A percentile compares a stretch with the other conserved stretches of the same genome.
Conservation (phyloP, 1,140 invertebrate genomes). For the Drosophila azteca region DNA sequence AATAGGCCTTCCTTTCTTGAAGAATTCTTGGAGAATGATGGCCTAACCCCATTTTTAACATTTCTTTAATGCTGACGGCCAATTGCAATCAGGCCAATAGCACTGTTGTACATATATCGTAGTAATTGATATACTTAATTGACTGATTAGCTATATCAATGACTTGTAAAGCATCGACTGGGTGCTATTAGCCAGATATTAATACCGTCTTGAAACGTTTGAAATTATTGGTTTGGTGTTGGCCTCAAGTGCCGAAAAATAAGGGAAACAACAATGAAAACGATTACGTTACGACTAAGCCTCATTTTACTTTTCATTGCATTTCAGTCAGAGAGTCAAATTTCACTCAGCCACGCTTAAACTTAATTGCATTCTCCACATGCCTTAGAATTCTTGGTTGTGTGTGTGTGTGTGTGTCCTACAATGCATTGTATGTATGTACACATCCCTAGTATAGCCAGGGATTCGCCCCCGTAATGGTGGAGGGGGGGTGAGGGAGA, state of each 20-base stretch:
- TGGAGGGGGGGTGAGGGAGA: neutral
- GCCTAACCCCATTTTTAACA: too few relatives aligned
- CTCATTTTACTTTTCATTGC: conserved; percentile 50
- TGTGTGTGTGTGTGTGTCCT: neutral
- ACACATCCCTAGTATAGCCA: neutral
- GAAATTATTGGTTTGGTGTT: too few relatives aligned
- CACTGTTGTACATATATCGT: too few relatives aligned
- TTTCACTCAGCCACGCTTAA: conserved; percentile 47
- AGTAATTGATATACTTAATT: too few relatives aligned
- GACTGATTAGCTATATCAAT: too few relatives aligned
- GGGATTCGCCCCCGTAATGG: conserved; percentile 8
- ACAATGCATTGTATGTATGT: conserved; percentile 10
- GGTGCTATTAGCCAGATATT: too few relatives aligned
- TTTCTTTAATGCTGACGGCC: too few relatives aligned
- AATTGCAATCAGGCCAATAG: too few relatives aligned
- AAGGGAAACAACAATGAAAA: conserved; percentile 38
- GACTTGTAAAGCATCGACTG: too few relatives aligned
- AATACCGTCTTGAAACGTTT: too few relatives aligned
- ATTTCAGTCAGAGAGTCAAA: conserved; percentile 33
- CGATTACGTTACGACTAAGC: conserved; percentile 42
- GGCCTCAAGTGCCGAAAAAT: neutral
- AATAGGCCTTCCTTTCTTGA: too few relatives aligned
- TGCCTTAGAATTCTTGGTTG: conserved; percentile 40
- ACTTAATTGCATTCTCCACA: conserved; percentile 53
- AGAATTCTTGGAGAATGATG: too few relatives aligned